Base-by-base conservation (phyloP, 2,113 vertebrate species). In the Pelusios castaneus region DNA sequence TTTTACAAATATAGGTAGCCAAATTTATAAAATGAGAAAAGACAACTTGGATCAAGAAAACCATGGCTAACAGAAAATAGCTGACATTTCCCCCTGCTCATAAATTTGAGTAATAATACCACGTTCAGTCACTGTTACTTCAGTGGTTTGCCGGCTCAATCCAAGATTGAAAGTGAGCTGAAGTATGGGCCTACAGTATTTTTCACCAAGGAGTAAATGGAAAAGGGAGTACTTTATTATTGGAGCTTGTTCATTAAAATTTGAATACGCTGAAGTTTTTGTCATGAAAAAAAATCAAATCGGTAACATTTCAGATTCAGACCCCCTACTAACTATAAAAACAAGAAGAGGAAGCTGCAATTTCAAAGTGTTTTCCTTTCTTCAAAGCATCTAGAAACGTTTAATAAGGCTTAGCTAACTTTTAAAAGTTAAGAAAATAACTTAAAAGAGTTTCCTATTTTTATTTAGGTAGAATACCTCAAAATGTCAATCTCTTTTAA, bases 301-400 rank as follows among this genome's bases (percentile, higher is more conserved):
- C 67, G 34, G 55, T 27, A 54, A n/a, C 45, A 49, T 43, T 67
- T 82, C 21, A 60, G 24, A 82, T 80, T 92, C 54, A 76, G 78
- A 78, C 14, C 27, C 27, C 10, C 34, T 70, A 60, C 45, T 81
- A 96, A 67, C 21, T 47, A 31, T 31, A 43, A 79, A 85, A 91
- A 67, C 13, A 60, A 60, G 31, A 90, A 91, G 7, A 78, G 3
- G 16, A 95, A 93, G 8, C 4, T 90, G 14, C 21, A 16, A 87
- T 89, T 94, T 95, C 80, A 88, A 96, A 93, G 16, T 22, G 27
- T 8, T 89, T 96, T 89, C 14, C 10, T 78, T 92, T 92, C 24
- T 90, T 90, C 51, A 79, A 88, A 94, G 12, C 17, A 14, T 54
- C 25, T 75, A n/a, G 11, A 11, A 16, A 58, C 27, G 80, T 89